Base-by-base conservation (phyloP, 2,888 invertebrate species). In the Calephelis perditalis region DNA sequence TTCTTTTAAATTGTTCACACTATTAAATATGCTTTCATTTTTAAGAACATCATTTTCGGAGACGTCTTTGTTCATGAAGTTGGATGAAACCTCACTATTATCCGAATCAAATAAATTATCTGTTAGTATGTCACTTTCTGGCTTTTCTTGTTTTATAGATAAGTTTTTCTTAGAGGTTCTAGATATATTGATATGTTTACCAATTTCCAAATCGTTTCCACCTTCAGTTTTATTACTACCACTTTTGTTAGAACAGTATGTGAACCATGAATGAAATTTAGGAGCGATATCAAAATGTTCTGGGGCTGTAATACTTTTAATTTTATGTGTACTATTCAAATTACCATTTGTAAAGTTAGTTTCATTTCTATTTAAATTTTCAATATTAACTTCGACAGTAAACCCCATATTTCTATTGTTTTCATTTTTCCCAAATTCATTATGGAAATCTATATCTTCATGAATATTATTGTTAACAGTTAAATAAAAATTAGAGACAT, bases 301-400 rank as follows among this genome's bases (percentile, higher is more conserved):
- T 40, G 7, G 40, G 40, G 15, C 3, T 3, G 26, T 49, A 49
- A 40, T 15, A 10, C 15, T 40, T 49, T 11, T 40, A 10, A 49
- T 36, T 43, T n/a, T 15, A 56, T 15, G 47, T 58, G 47, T 58
- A 12, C 10, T 15, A 37, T 49, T 47, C 37, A 40, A 10, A 40
- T 47, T 9, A 46, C 10, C 26, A 12, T 57, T 45, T 57, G 7
- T n/a, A 8, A 47, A 9, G n/a, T 57, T 40, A 7, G 40, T 40
- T 40, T 40, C 40, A 5, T 2, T 37, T 7, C 7, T 37, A 37
- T 37, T 37, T 7, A 37, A 37, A 37, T 8, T 40, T 40, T 40
- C 40, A 40, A 40, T 8, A 4, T 40, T 40, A 40, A 40, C 40
- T 26, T 26, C 26, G 3, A 26, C 26, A 40, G 0, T 40, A 40